A percentile compares a stretch with the other conserved stretches of the same genome.
Evolutionary conservation across 2,113 vertebrate species (phyloP).

Genomic region (Parus major): DNA sequence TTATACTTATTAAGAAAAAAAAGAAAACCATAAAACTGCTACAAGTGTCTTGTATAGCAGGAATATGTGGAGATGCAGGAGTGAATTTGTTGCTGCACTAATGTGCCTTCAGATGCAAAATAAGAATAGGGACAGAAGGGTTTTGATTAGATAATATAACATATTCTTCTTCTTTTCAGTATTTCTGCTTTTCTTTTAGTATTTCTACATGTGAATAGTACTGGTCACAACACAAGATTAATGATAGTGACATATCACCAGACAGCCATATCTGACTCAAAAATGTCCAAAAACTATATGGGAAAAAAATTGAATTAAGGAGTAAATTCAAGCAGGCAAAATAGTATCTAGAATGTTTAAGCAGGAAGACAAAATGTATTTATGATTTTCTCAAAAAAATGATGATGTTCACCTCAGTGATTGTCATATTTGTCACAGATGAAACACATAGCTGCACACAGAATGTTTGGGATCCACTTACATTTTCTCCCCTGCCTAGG

Average conservation of each 20-base stretch:
- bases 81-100: background rate
- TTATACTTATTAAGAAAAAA: background rate
- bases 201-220: background rate
- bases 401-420: background rate
- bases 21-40: background rate
- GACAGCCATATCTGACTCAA: background rate
- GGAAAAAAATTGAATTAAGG: background rate
- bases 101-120: background rate
- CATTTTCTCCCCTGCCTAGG: background rate
- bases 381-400: background rate
- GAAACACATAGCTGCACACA: background rate
- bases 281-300: background rate
- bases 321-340: background rate
- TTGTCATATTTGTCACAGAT: background rate
- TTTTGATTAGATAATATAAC: background rate
- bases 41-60: background rate
- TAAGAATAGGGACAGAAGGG: background rate
- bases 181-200: background rate
- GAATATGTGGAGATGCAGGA: background rate
- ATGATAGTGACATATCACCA: background rate
- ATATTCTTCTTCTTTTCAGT: background rate
- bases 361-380: background rate
- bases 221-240: background rate
- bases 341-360: background rate
- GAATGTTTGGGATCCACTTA: background rate